These are phyloP conservation scores for Entelurus aequoreus DNA, from an alignment of 2,113 vertebrate genomes.

Conservation along the genomic window DNA sequence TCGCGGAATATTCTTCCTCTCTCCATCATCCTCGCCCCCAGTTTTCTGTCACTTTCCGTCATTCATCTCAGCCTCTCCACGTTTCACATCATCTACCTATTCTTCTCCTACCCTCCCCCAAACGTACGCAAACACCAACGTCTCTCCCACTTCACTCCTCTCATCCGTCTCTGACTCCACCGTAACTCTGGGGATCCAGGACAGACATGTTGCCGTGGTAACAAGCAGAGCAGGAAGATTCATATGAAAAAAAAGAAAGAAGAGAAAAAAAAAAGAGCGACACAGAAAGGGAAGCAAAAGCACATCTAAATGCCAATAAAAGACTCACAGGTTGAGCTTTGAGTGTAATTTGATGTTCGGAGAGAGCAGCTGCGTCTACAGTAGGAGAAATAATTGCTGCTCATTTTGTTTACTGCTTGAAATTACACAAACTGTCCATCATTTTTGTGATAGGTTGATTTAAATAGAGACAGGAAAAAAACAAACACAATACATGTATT, in stretches of 20 bases:
- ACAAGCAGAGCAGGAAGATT: slow-evolving; percentile 66
- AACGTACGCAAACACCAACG: neutral
- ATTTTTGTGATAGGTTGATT: too few species aligned
- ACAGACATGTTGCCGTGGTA: slow-evolving; percentile 76
- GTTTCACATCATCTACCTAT: slow-evolving; percentile 36
- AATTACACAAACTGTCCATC: too few species aligned
- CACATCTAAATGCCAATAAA: slow-evolving; percentile 37
- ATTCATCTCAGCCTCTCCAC: slow-evolving; percentile 29
- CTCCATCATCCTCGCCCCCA: slow-evolving; percentile 39
- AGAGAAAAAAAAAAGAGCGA: too few species aligned
- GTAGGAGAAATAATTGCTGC: neutral
- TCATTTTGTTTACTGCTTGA: neutral
- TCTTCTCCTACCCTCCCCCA: slow-evolving; percentile 15
- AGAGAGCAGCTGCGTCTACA: slow-evolving; percentile 27
- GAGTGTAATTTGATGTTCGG: slow-evolving; percentile 32
- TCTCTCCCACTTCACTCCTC: slow-evolving; percentile 48
- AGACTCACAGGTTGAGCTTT: slow-evolving; percentile 33
- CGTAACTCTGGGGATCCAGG: slow-evolving; percentile 72
- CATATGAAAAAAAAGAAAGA: neutral
- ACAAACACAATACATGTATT: too few species aligned
- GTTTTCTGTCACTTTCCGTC: slow-evolving; percentile 17
- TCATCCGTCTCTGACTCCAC: slow-evolving; percentile 66
- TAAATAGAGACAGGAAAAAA: too few species aligned
- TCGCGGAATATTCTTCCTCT: slow-evolving; percentile 25
- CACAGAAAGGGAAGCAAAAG: slow-evolving; percentile 19